Conservation (phyloP, 2,113 vertebrate genomes). For the Tenebrosternarchus preto region DNA sequence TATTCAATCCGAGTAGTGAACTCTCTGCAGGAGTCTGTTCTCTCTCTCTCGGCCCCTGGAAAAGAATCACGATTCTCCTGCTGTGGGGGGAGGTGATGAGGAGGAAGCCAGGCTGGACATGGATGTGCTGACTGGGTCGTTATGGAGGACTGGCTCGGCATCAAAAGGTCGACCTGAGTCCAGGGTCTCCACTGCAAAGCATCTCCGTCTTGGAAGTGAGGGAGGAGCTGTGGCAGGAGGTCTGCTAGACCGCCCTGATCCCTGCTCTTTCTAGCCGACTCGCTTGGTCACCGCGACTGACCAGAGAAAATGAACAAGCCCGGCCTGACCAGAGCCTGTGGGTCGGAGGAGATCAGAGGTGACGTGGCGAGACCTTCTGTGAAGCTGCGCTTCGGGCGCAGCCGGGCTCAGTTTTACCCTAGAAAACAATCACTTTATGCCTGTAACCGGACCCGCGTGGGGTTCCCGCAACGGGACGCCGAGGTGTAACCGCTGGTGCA, state of each 20-base stretch:
- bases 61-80: neutral
- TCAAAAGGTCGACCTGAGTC: conserved; percentile 32
- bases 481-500: conserved; percentile 11
- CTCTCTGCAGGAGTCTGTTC: neutral
- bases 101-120: conserved; percentile 13
- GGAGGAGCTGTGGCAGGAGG: too few species aligned
- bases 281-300: too few species aligned
- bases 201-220: too few species aligned
- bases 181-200: conserved; percentile 32
- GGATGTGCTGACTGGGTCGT: conserved; percentile 45
- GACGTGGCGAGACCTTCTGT: too few species aligned
- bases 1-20: neutral
- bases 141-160: conserved; percentile 52
- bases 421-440: conserved; percentile 10
- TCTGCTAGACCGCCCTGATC: too few species aligned
- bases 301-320: too few species aligned
- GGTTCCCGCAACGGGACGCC: conserved; percentile 20
- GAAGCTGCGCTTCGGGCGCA: too few species aligned
- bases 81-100: neutral
- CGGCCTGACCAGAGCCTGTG: too few species aligned
- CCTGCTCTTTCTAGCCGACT: too few species aligned
- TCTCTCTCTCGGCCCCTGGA: neutral
- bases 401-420: conserved; percentile 12
- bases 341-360: too few species aligned
- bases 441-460: neutral